Conservation (phyloP, 2,113 vertebrate genomes). For the Strix uralensis region DNA sequence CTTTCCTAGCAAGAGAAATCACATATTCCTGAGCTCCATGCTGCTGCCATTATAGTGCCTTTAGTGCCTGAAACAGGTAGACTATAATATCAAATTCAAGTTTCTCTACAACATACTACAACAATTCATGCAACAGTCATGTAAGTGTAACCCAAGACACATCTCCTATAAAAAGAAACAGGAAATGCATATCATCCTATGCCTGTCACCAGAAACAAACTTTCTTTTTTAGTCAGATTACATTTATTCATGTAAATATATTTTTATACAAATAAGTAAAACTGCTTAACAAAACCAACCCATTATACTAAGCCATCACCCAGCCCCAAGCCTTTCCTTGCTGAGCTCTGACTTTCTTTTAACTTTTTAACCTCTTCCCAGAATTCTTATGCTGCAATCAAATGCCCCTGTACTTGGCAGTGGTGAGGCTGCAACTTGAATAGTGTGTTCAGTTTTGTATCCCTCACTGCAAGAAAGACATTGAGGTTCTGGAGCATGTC, state of each 20-base stretch:
- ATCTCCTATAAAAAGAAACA: neutral
- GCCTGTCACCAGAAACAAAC: neutral
- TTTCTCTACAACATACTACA: neutral
- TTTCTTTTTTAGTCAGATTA: neutral
- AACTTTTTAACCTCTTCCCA: neutral
- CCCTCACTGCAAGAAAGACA: neutral
- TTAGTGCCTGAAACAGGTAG: neutral
- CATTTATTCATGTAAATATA: neutral
- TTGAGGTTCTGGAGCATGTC: neutral
- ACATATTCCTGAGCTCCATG: neutral
- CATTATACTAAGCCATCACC: neutral
- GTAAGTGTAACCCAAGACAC: neutral
- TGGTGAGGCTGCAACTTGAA: neutral
- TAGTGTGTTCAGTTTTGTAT: neutral
- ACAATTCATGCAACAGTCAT: neutral
- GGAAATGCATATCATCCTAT: neutral
- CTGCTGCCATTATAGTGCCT: neutral
- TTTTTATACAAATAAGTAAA: neutral
- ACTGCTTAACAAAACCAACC: neutral
- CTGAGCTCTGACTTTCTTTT: neutral
- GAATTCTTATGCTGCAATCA: neutral
- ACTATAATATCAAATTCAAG: neutral
- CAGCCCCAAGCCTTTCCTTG: neutral
- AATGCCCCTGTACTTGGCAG: neutral
- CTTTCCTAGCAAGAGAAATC: neutral